Percentiles rank a stretch among this genome's conserved stretches.
These are phyloP conservation scores for Diachasma alloeum DNA, from an alignment of 1,140 invertebrate species.

Conservation along the genomic window DNA sequence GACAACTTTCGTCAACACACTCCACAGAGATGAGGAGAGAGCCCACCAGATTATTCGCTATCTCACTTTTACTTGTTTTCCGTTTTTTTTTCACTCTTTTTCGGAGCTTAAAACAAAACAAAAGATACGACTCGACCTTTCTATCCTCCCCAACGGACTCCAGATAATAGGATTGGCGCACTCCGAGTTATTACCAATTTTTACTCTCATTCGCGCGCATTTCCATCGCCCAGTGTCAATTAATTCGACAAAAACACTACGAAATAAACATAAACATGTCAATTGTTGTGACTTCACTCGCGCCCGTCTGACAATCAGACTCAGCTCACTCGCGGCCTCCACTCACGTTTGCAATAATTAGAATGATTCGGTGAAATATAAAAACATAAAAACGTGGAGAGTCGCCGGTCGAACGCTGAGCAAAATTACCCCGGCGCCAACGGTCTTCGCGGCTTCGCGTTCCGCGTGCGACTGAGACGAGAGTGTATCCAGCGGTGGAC, in stretches of 20 bases:
- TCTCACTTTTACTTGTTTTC: neutral
- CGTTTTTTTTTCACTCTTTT: neutral
- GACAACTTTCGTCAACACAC: neutral
- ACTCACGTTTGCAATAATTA: neutral
- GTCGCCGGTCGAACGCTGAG: neutral
- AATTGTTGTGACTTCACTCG: neutral
- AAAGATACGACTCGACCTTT: neutral
- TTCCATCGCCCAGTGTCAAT: neutral
- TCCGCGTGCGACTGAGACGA: constrained; percentile 55
- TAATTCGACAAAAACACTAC: neutral
- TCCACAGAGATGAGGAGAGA: neutral
- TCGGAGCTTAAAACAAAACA: neutral
- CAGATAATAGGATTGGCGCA: neutral
- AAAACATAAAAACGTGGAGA: neutral
- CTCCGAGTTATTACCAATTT: neutral
- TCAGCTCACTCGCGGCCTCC: too few relatives aligned
- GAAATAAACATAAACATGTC: neutral
- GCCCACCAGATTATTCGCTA: neutral
- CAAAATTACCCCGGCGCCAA: constrained; percentile 15
- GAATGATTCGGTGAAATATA: neutral
- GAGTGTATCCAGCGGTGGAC: constrained; percentile 6
- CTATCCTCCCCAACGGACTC: neutral
- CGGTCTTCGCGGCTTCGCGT: constrained; percentile 51
- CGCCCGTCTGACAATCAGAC: neutral
- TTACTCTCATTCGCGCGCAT: neutral